Evolutionary conservation across 2,113 vertebrate species (phyloP).

Genomic region (Corythornis madagascariensis): DNA sequence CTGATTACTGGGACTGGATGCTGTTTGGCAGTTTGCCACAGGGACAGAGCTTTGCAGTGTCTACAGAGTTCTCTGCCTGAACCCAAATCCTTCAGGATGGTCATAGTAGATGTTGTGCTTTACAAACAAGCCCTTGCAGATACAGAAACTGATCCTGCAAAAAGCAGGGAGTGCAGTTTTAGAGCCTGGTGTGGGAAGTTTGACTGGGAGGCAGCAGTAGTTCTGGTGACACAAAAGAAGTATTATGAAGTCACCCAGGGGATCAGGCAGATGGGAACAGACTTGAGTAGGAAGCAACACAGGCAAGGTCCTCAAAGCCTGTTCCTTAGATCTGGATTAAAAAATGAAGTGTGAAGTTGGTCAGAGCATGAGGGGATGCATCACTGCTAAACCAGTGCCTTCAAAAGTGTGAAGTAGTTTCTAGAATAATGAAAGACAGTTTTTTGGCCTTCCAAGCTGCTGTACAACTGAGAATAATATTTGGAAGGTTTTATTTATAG

Average conservation of each 20-base stretch:
- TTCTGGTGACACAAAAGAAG: constrained; percentile 60
- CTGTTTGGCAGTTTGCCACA: neutral
- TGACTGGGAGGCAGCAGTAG: constrained; percentile 36
- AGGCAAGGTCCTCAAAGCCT: constrained; percentile 59
- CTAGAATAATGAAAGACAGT: constrained; percentile 46
- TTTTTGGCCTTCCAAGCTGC: constrained; percentile 46
- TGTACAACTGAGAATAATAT: constrained; percentile 1
- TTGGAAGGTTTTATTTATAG: constrained; percentile 23
- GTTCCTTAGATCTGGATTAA: constrained; percentile 31
- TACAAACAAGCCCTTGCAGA: neutral
- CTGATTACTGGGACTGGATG: neutral
- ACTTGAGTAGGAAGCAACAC: constrained; percentile 64
- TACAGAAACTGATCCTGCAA: neutral
- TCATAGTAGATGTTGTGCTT: constrained; percentile 5
- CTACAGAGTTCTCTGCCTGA: neutral
- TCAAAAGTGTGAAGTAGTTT: constrained; percentile 48
- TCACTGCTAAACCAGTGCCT: constrained; percentile 45
- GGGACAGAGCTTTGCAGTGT: neutral
- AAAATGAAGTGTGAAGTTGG: constrained; percentile 61
- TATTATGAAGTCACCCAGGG: constrained; percentile 50
- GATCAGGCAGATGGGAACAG: constrained; percentile 66
- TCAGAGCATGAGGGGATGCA: constrained; percentile 59
- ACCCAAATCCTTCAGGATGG: neutral
- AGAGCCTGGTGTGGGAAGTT: constrained; percentile 32
- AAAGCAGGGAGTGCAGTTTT: neutral